A percentile compares a stretch with the other conserved stretches of the same genome.
Conservation (phyloP, 2,797 vertebrate species). For the Dicrostonyx torquatus region DNA sequence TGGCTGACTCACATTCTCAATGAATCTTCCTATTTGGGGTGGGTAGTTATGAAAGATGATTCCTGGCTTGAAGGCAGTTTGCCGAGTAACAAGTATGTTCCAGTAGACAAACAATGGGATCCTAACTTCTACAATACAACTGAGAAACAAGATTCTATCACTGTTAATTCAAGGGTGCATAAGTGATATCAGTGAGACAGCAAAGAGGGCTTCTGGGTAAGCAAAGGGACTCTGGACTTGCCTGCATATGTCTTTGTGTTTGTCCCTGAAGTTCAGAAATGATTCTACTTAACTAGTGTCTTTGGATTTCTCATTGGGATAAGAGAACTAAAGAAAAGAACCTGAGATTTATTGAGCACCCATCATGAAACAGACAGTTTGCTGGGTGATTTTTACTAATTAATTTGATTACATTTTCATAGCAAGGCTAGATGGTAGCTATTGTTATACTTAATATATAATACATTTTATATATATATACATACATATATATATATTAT, state of each 20-base stretch:
- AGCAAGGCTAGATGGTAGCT: background rate
- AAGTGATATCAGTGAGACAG: background rate
- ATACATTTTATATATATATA: background rate
- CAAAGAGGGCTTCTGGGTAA: background rate
- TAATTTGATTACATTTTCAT: background rate
- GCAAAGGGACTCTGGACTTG: background rate
- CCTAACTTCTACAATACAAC: background rate
- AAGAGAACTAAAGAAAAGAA: background rate
- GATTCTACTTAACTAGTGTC: background rate
- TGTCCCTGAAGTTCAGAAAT: background rate
- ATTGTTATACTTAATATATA: background rate
- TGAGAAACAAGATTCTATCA: background rate
- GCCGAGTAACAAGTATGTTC: background rate
- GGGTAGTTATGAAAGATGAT: conserved; percentile 53
- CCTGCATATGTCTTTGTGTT: background rate
- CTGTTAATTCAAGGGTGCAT: background rate
- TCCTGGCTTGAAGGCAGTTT: background rate
- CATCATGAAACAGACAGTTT: background rate
- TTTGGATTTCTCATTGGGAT: background rate
- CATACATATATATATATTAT: background rate
- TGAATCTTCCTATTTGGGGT: conserved; percentile 70
- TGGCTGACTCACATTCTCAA: conserved; percentile 38
- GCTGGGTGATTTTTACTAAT: background rate
- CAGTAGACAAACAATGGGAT: background rate
- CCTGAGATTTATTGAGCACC: background rate